Evolutionary conservation across 2,888 invertebrate species (phyloP).

Genomic region (Hecatera dysodea): DNA sequence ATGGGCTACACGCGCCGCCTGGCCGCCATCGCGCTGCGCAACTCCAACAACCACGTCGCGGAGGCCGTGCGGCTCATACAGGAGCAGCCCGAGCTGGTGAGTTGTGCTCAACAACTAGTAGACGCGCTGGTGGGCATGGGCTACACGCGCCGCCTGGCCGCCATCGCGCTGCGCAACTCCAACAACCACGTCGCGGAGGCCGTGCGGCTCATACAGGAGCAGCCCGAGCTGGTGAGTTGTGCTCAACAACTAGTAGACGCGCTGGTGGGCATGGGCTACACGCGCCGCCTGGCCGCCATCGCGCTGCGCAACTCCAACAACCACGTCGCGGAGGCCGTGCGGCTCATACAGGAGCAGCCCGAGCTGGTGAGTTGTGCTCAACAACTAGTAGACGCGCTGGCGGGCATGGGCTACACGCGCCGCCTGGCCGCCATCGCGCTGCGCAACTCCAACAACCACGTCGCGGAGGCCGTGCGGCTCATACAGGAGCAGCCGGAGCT

Average conservation of each 20-base stretch:
- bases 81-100: constrained; percentile 91
- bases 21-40: constrained; percentile 92
- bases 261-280: too few species aligned
- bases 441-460: constrained; percentile 92
- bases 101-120: background rate
- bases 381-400: constrained; percentile 80
- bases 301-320: too few species aligned
- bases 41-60: constrained; percentile 93
- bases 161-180: constrained; percentile 91
- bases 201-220: constrained; percentile 92
- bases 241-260: too few species aligned
- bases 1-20: constrained; percentile 95
- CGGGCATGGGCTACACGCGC: constrained; percentile 93
- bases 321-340: too few species aligned
- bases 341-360: constrained; percentile 92
- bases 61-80: constrained; percentile 92
- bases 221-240: constrained; percentile 87
- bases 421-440: constrained; percentile 92
- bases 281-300: constrained; percentile 88
- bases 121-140: constrained; percentile 93
- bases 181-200: constrained; percentile 94
- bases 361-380: constrained; percentile 78
- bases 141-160: constrained; percentile 91
- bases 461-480: constrained; percentile 92
- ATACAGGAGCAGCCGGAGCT: constrained; percentile 92